phyloP scores from a whole-genome alignment of 2,113 vertebrate species.

The Trinectes maculatus region DNA sequence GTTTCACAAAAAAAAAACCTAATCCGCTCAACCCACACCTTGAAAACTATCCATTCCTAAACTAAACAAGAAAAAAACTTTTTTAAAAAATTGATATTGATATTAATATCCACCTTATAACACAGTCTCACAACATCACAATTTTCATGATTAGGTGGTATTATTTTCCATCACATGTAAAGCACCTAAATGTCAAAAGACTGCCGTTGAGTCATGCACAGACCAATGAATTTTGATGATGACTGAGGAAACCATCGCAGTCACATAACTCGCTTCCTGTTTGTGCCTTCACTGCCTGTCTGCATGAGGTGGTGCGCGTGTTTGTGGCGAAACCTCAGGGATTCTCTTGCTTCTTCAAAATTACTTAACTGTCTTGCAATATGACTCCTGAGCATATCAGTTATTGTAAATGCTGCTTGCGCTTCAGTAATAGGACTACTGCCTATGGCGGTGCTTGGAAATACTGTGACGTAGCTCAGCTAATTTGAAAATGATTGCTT shows the following conservation, averaged over 20 bases:
- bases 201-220: neutral
- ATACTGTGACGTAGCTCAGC: too few species aligned
- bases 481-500: too few species aligned
- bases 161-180: neutral
- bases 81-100: too few species aligned
- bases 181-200: neutral
- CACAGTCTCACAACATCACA: neutral
- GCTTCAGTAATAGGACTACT: neutral
- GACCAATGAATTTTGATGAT: constrained; percentile 9
- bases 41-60: too few species aligned
- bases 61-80: too few species aligned
- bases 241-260: constrained; percentile 1
- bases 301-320: neutral
- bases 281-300: constrained; percentile 27
- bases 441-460: neutral
- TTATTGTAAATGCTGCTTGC: constrained; percentile 1
- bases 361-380: neutral
- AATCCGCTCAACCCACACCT: constrained; percentile 30
- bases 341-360: neutral
- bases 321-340: constrained; percentile 5
- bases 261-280: constrained; percentile 58
- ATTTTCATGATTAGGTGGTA: too few species aligned
- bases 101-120: constrained; percentile 6
- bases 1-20: neutral
- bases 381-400: constrained; percentile 12